phyloP scores from a whole-genome alignment of 2,797 vertebrate species.

The Anisognathus igniventris region DNA sequence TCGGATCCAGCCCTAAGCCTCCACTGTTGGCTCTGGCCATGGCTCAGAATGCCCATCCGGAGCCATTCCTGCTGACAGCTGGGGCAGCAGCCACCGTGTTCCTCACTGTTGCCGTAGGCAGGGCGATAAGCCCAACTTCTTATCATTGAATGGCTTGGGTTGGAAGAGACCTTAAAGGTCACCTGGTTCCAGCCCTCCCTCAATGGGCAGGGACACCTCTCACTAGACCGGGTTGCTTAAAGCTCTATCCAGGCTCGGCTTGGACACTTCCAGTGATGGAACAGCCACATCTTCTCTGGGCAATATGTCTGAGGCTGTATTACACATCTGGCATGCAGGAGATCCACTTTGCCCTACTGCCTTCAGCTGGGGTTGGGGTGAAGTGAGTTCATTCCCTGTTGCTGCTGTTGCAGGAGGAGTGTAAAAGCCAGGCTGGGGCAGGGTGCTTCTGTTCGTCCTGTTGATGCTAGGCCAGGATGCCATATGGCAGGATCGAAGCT shows the following conservation, averaged over 20 bases:
- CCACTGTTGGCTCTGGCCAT: fast-evolving
- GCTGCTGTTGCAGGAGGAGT: neutral
- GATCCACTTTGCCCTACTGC: fast-evolving
- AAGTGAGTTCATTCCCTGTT: neutral
- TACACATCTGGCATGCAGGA: neutral
- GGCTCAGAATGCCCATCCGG: fast-evolving
- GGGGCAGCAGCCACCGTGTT: neutral
- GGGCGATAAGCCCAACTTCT: fast-evolving
- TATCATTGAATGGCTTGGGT: neutral
- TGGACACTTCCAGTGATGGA: neutral
- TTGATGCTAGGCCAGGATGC: neutral
- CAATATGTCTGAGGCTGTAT: fast-evolving
- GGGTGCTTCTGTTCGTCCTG: neutral
- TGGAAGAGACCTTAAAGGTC: neutral
- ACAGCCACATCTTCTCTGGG: neutral
- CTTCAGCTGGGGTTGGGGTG: neutral
- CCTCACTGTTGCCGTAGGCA: neutral
- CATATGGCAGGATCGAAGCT: neutral
- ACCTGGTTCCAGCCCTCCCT: neutral
- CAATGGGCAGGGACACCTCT: neutral
- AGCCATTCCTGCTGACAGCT: neutral
- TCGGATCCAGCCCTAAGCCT: fast-evolving
- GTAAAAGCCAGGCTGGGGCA: neutral
- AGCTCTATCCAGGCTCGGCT: neutral
- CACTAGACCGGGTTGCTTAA: neutral